phyloP scores from a whole-genome alignment of 2,888 invertebrate species.

The Perizoma flavofasciatum region DNA sequence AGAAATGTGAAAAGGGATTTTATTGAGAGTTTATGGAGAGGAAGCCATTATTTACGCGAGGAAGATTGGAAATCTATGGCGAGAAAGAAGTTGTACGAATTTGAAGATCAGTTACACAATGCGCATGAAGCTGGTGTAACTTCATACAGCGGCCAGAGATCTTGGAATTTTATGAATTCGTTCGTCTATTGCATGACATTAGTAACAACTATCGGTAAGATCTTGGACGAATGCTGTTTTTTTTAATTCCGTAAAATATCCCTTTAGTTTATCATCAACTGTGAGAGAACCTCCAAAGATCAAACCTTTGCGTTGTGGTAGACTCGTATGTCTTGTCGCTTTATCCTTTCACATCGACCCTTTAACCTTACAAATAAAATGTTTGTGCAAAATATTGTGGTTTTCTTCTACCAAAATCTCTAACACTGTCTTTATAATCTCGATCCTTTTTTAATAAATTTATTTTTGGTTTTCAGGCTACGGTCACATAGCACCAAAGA shows the following conservation, averaged over 20 bases:
- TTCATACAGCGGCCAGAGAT: slow-evolving; percentile 91
- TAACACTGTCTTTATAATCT: background rate
- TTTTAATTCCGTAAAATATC: background rate
- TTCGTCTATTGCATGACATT: slow-evolving; percentile 94
- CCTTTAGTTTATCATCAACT: background rate
- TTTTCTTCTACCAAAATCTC: slow-evolving; percentile 15
- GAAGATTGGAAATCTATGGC: slow-evolving; percentile 96
- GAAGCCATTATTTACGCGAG: slow-evolving; percentile 91
- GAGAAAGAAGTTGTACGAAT: slow-evolving; percentile 89
- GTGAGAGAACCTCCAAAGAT: background rate
- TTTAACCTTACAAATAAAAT: slow-evolving; percentile 17
- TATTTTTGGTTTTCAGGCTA: slow-evolving; percentile 88
- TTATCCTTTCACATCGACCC: slow-evolving; percentile 2
- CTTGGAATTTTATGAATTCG: slow-evolving; percentile 95
- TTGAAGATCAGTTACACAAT: slow-evolving; percentile 93
- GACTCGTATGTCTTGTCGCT: background rate
- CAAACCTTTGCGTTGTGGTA: too few relatives aligned
- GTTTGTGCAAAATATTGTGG: background rate
- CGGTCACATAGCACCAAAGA: slow-evolving; percentile 97
- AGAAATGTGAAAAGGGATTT: slow-evolving; percentile 94
- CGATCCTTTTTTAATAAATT: background rate
- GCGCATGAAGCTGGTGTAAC: slow-evolving; percentile 94
- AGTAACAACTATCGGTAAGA: slow-evolving; percentile 95
- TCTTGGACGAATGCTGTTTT: slow-evolving; percentile 13
- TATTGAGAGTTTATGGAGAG: slow-evolving; percentile 91